These are phyloP conservation scores for Masnerella sp. DNA, from an alignment of 2,888 invertebrate genomes.

Conservation along the genomic window DNA sequence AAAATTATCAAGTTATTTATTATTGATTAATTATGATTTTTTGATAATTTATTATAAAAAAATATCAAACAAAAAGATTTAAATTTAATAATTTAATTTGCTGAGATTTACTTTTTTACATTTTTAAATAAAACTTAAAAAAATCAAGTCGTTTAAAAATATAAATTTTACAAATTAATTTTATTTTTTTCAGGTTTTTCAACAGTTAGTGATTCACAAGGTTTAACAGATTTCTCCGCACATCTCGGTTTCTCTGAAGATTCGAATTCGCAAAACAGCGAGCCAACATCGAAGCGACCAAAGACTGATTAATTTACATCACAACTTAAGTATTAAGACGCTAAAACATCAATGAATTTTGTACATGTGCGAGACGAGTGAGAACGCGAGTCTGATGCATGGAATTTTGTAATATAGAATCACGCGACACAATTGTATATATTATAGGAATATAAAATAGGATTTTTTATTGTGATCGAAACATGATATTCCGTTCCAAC, in stretches of 20 bases:
- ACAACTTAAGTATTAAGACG: slow-evolving; percentile 38
- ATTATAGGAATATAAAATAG: slow-evolving; percentile 51
- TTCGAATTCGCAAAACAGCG: slow-evolving; percentile 93
- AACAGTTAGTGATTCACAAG: slow-evolving; percentile 93
- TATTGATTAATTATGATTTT: too few species aligned
- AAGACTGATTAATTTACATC: slow-evolving; percentile 83
- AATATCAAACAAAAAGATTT: too few species aligned
- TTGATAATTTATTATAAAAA: too few species aligned
- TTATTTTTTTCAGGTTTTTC: slow-evolving; percentile 85
- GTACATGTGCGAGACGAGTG: slow-evolving; percentile 25
- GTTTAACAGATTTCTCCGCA: slow-evolving; percentile 90
- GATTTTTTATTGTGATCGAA: slow-evolving; percentile 29
- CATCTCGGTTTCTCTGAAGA: slow-evolving; percentile 94
- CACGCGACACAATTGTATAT: slow-evolving; percentile 52
- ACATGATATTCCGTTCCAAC: slow-evolving; percentile 30
- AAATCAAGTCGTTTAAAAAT: neutral
- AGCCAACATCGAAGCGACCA: slow-evolving; percentile 87
- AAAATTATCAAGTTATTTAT: too few species aligned
- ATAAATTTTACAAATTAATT: neutral
- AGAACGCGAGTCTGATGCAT: slow-evolving; percentile 33
- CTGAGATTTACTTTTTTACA: too few species aligned
- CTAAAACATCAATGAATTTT: slow-evolving; percentile 26
- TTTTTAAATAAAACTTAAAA: too few species aligned
- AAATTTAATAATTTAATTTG: neutral
- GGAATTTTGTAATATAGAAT: slow-evolving; percentile 59